These are phyloP conservation scores for Meloidogyne exigua DNA, from an alignment of 1,140 invertebrate species.

Conservation along the genomic window DNA sequence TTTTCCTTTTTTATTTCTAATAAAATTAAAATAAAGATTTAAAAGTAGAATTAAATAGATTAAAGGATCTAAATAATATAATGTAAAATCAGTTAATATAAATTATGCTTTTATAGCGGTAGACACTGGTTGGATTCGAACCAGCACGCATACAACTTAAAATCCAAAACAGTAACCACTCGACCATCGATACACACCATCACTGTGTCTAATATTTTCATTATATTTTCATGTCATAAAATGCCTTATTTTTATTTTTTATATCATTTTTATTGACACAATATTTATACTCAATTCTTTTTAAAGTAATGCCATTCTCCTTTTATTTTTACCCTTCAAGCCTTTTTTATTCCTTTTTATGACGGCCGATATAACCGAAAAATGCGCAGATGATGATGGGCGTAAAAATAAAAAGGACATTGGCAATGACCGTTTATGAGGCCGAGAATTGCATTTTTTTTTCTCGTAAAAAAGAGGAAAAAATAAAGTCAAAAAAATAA, in stretches of 20 bases:
- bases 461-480: neutral
- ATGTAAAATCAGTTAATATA: too few species aligned
- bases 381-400: constrained; percentile 1
- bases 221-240: too few species aligned
- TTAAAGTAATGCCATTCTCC: neutral
- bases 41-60: too few species aligned
- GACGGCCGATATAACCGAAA: neutral
- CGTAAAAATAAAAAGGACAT: neutral
- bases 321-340: neutral
- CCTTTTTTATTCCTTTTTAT: neutral
- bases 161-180: too few species aligned
- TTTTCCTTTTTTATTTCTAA: neutral
- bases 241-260: too few species aligned
- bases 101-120: too few species aligned
- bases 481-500: neutral
- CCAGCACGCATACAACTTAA: too few species aligned
- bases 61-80: too few species aligned
- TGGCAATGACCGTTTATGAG: neutral
- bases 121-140: too few species aligned
- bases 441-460: neutral
- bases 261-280: too few species aligned
- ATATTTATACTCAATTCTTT: neutral
- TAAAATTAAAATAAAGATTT: neutral
- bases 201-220: too few species aligned
- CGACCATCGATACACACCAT: too few species aligned